A percentile compares a stretch with the other conserved stretches of the same genome.
These are phyloP conservation scores for Phocides pigmalion DNA, from an alignment of 1,140 invertebrate species.

Conservation along the genomic window DNA sequence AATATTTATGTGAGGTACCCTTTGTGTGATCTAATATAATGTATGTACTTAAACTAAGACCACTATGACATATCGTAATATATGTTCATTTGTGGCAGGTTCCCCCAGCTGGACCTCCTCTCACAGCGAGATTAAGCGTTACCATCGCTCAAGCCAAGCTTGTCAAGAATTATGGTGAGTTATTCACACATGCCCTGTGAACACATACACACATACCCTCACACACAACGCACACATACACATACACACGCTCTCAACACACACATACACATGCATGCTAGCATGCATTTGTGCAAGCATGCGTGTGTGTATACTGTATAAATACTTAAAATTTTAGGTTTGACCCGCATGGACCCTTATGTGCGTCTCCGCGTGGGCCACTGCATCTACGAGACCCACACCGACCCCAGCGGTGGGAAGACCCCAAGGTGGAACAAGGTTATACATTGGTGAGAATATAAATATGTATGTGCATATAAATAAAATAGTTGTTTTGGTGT, in stretches of 20 bases:
- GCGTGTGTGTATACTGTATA: too few relatives aligned
- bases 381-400: constrained; percentile 97
- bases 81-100: constrained; percentile 51
- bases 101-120: constrained; percentile 84
- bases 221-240: too few relatives aligned
- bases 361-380: constrained; percentile 96
- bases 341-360: constrained; percentile 98
- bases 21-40: too few relatives aligned
- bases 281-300: too few relatives aligned
- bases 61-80: too few relatives aligned
- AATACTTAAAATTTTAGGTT: constrained; percentile 58
- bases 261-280: too few relatives aligned
- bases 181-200: too few relatives aligned
- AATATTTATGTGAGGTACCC: too few relatives aligned
- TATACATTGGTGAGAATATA: constrained; percentile 90
- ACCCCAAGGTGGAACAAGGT: constrained; percentile 98
- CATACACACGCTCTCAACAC: too few relatives aligned
- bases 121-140: constrained; percentile 90
- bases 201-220: too few relatives aligned
- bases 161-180: constrained; percentile 96
- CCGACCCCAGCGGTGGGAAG: constrained; percentile 97
- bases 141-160: constrained; percentile 95
- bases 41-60: too few relatives aligned
- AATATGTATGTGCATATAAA: neutral
- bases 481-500: too few relatives aligned